A percentile compares a stretch with the other conserved stretches of the same genome.
Conservation (phyloP, 1,140 invertebrate species). For the Drosophila santomea region DNA sequence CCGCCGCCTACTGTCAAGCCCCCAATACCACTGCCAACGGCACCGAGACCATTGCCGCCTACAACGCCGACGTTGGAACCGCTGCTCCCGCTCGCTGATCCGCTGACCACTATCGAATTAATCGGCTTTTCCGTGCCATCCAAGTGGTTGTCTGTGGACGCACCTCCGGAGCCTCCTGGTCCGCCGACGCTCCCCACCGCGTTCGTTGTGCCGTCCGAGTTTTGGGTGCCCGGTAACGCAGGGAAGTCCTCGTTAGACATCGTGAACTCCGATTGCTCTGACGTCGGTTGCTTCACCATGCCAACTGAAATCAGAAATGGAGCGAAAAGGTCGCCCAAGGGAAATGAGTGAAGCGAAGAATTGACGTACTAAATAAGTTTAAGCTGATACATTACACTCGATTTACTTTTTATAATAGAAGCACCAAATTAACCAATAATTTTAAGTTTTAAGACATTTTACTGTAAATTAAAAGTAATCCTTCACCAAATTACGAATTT, state of each 20-base stretch:
- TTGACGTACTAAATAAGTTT: neutral
- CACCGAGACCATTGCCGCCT: conserved; percentile 68
- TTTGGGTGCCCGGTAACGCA: conserved; percentile 92
- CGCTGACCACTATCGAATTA: conserved; percentile 85
- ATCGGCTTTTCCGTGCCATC: conserved; percentile 83
- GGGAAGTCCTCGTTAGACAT: conserved; percentile 99
- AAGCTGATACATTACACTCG: conserved; percentile 1
- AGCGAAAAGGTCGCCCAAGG: conserved; percentile 25
- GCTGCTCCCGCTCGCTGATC: conserved; percentile 52
- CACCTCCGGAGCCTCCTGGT: conserved; percentile 37
- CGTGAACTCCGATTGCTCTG: conserved; percentile 96
- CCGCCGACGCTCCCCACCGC: conserved; percentile 61
- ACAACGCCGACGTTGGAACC: conserved; percentile 63
- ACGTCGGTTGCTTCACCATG: conserved; percentile 97
- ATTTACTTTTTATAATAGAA: neutral
- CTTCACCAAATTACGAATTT: too few species aligned
- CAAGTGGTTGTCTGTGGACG: conserved; percentile 80
- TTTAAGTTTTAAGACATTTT: too few species aligned
- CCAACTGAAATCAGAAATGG: conserved; percentile 88
- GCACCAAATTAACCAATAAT: neutral
- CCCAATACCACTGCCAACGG: conserved; percentile 64
- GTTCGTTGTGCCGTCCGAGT: conserved; percentile 86
- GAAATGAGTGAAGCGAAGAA: conserved; percentile 29
- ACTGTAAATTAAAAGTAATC: too few species aligned
- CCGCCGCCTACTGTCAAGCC: conserved; percentile 75